Evolutionary conservation across 2,888 invertebrate species (phyloP).

Genomic region (Fabriciana adippe): DNA sequence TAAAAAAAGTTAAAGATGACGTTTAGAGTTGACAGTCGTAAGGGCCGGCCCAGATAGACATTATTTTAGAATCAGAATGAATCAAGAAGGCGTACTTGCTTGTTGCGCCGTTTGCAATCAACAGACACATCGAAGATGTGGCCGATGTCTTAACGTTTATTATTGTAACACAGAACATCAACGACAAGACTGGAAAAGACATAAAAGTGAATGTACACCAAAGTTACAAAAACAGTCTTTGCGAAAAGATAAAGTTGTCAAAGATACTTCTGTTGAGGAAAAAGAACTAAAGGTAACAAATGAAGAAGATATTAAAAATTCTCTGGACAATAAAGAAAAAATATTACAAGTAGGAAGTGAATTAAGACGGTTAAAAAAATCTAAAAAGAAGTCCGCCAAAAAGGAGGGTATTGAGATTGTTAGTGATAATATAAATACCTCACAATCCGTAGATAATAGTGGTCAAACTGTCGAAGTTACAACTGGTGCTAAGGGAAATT

Average conservation of each 20-base stretch:
- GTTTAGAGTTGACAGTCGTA: constrained; percentile 40
- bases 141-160: constrained; percentile 87
- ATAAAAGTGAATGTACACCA: constrained; percentile 84
- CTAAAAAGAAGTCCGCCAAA: constrained; percentile 56
- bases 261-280: constrained; percentile 51
- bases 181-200: constrained; percentile 89
- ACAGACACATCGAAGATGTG: constrained; percentile 86
- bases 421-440: constrained; percentile 60
- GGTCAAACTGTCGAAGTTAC: constrained; percentile 47
- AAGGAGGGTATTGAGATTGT: constrained; percentile 56
- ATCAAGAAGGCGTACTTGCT: constrained; percentile 70
- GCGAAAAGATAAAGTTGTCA: constrained; percentile 57
- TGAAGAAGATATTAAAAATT: constrained; percentile 44
- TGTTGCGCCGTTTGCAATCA: constrained; percentile 84
- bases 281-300: constrained; percentile 54
- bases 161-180: constrained; percentile 93
- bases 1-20: constrained; percentile 28
- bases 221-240: constrained; percentile 65
- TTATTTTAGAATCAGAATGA: constrained; percentile 78
- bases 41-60: constrained; percentile 59
- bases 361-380: constrained; percentile 56
- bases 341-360: constrained; percentile 50
- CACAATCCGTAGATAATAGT: constrained; percentile 48
- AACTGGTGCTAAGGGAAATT: constrained; percentile 36
- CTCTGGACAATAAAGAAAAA: constrained; percentile 45